Evolutionary conservation across 1,140 invertebrate species (phyloP), one percentile per base, ranked within the genome.

Genomic region (Euwallacea fornicatus): DNA sequence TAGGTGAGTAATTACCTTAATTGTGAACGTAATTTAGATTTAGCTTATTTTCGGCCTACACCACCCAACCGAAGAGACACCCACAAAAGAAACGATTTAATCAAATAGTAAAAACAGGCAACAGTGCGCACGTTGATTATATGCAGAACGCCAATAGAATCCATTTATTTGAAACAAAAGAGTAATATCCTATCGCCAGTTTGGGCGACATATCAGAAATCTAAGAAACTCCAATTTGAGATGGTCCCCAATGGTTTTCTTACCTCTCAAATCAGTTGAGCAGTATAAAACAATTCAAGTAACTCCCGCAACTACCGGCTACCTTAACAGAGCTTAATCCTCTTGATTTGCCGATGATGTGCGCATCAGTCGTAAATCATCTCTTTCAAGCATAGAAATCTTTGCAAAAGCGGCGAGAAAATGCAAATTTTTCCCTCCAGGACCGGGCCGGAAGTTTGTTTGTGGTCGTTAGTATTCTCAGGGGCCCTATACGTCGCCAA

Each of bases 241-340:
- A 33, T 33, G 21, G 21, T 33, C 4, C 4, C 4, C 21, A 33
- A 33, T 33, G 21, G 1, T 33, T 33, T 33, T 33, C 21, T 33
- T 33, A 33, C 21, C 21, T 33, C 21, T 33, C 21, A 4, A 33
- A 33, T 56, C 54, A 56, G 16, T 56, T 7, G 54, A 56, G 54
- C 13, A 50, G 9, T 50, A 13, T 56, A 56, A 15, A 56, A 56
- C 21, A 33, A 33, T 33, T 33, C 21, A 56, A n/a, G 54, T 16
- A 50, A 50, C 46, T 11, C 54, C 16, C 54, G 7, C 21, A 65
- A 42, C 55, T 10, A 69, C 41, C 58, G 46, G 11, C 67, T 69
- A 69, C 67, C 67, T 69, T 69, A 61, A 41, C 59, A 68, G 67
- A 69, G 47, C 58, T 21, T 61, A 69, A 68, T 69, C 59, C 47